Base-by-base conservation (phyloP, 2,113 vertebrate species). In the Marmota flaviventris region DNA sequence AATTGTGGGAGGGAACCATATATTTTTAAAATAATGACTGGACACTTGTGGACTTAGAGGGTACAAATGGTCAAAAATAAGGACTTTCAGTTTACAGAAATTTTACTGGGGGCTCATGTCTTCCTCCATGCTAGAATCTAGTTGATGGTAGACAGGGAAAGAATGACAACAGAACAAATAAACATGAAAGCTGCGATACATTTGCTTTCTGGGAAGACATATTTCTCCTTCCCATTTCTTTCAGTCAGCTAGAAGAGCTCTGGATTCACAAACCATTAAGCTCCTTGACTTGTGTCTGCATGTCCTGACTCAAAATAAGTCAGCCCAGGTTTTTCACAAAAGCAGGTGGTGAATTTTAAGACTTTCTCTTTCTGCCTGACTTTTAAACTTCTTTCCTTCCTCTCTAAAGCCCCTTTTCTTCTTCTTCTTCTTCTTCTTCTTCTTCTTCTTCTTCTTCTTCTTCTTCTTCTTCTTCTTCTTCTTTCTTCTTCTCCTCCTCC, bases 11-110 rank as follows among this genome's bases (percentile, higher is more conserved):
- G 3, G 42, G 8, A 96, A 72, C 53, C 4, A 56, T 48, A 78
- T 67, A 67, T 84, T 75, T 92, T 48, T 20, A 2, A 85, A 56
- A 73, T 76, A 29, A 90, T 53, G 67, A 56, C n/a, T 93, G 12
- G 85, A 75, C 12, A 73, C 42, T 32, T 91, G 73, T 82, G 22
- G 25, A 45, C 14, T 73, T 39, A 10, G 4, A 72, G 48, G 32
- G 20, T 13, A 17, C 37, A 53, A 58, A 45, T 34, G 13, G 32
- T 87, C 1, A 76, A 76, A 93, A 95, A 20, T 7, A 48, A 67
- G 53, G 10, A 51, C 4, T 79, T 58, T 70, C 25, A 81, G 56
- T 4, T 34, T 24, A 70, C 63, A 48, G n/a, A 73, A 53, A 12
- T 42, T 87, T 34, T 61, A 37, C 24, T 91, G 22, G 9, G 69